Percentiles rank a stretch among this genome's conserved stretches.
Evolutionary conservation across 2,888 invertebrate species (phyloP).

Genomic region (Sylvicola cinctus): DNA sequence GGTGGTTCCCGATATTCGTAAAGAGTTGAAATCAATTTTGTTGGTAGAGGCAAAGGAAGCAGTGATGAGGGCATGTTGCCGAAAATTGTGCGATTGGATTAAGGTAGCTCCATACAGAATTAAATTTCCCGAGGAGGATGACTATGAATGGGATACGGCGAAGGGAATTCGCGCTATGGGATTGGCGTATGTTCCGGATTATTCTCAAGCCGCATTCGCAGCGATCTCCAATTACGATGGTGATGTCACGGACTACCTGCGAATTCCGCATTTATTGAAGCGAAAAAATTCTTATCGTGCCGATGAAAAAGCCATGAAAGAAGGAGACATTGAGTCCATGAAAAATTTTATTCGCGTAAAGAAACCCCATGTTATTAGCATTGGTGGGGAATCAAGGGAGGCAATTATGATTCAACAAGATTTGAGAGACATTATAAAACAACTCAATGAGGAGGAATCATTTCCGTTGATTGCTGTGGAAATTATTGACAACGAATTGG

Average conservation of each 20-base stretch:
- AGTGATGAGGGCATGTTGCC: slow-evolving; percentile 63
- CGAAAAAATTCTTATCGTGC: slow-evolving; percentile 51
- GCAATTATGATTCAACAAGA: slow-evolving; percentile 64
- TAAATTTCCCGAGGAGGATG: slow-evolving; percentile 59
- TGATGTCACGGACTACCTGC: slow-evolving; percentile 76
- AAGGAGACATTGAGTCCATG: slow-evolving; percentile 44
- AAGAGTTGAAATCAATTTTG: slow-evolving; percentile 63
- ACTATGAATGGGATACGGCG: slow-evolving; percentile 72
- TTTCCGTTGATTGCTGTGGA: slow-evolving; percentile 75
- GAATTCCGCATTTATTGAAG: slow-evolving; percentile 69
- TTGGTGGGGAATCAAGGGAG: slow-evolving; percentile 81
- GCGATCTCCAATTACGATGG: slow-evolving; percentile 76
- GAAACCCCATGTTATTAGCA: slow-evolving; percentile 83
- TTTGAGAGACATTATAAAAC: slow-evolving; percentile 48
- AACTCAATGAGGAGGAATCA: slow-evolving; percentile 63
- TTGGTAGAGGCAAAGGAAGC: slow-evolving; percentile 73
- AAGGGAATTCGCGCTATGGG: slow-evolving; percentile 69
- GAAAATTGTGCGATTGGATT: slow-evolving; percentile 77
- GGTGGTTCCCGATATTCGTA: slow-evolving; percentile 71
- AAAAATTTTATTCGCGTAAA: slow-evolving; percentile 70
- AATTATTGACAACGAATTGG: slow-evolving; percentile 82
- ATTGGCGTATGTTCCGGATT: slow-evolving; percentile 71
- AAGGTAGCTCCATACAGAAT: slow-evolving; percentile 57
- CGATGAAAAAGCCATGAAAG: slow-evolving; percentile 43
- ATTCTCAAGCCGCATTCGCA: slow-evolving; percentile 67